phyloP scores from a whole-genome alignment of 1,140 invertebrate genomes.

The Drosophila sproati region DNA sequence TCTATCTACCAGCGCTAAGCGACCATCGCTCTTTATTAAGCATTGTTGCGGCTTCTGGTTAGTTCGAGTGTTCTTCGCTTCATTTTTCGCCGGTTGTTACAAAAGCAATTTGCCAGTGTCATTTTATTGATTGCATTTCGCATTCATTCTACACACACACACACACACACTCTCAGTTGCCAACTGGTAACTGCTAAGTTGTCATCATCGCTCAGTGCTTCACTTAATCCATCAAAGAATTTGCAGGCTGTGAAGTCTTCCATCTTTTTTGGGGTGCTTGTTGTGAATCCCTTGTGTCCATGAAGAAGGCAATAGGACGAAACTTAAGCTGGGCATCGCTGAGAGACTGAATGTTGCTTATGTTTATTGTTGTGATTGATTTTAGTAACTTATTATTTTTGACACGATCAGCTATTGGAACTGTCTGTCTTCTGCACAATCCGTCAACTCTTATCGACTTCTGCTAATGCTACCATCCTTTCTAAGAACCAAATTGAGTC shows the following conservation, averaged over 20 bases:
- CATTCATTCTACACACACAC: constrained; percentile 12
- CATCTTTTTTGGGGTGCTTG: neutral
- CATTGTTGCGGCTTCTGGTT: constrained; percentile 43
- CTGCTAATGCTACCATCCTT: neutral
- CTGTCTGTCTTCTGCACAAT: no score
- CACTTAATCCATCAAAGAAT: constrained; percentile 35
- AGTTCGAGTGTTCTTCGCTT: constrained; percentile 26
- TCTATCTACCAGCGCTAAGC: neutral
- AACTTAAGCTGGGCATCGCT: no score
- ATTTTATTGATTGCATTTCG: constrained; percentile 38
- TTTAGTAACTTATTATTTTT: no score
- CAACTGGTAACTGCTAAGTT: neutral
- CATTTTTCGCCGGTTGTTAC: constrained; percentile 31
- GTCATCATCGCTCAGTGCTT: constrained; percentile 17
- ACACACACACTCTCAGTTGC: neutral
- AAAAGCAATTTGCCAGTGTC: constrained; percentile 42
- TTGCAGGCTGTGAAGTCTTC: neutral
- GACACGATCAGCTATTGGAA: no score
- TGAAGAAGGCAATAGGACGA: neutral
- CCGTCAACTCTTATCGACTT: no score
- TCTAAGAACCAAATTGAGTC: neutral
- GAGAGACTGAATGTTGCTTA: no score
- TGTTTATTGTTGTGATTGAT: no score
- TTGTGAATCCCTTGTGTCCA: neutral
- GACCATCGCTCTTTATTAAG: constrained; percentile 37